Evolutionary conservation across 2,113 vertebrate genomes (phyloP).

Genomic region (Phalacrocorax pelagicus): DNA sequence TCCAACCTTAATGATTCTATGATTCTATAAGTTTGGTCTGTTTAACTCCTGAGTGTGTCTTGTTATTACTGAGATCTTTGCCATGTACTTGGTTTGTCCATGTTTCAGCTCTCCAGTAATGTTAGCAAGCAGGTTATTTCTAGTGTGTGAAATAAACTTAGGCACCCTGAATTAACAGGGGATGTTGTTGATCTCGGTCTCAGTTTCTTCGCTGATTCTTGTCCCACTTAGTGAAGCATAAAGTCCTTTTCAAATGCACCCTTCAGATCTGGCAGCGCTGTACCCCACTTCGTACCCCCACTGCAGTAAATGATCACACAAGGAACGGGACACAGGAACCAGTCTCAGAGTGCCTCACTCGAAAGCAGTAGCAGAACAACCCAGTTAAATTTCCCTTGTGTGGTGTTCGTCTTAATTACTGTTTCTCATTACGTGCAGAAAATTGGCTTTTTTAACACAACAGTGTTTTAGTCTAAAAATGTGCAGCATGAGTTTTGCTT

Average conservation of each 20-base stretch:
- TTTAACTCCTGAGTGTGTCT: background rate
- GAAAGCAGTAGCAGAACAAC: background rate
- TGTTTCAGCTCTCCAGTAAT: background rate
- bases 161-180: background rate
- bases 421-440: background rate
- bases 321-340: background rate
- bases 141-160: background rate
- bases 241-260: background rate
- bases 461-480: background rate
- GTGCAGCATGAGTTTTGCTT: background rate
- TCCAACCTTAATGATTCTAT: too few species aligned
- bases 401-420: slow-evolving; percentile 14
- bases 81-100: background rate
- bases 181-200: background rate
- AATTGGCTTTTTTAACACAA: background rate
- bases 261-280: fast-evolving
- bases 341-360: background rate
- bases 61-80: background rate
- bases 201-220: background rate
- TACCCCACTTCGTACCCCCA: fast-evolving
- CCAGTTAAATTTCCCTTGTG: background rate
- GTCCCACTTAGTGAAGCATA: background rate
- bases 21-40: background rate
- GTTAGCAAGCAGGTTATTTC: background rate
- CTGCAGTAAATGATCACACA: background rate